phyloP scores from a whole-genome alignment of 2,113 vertebrate species.

The Natator depressus region DNA sequence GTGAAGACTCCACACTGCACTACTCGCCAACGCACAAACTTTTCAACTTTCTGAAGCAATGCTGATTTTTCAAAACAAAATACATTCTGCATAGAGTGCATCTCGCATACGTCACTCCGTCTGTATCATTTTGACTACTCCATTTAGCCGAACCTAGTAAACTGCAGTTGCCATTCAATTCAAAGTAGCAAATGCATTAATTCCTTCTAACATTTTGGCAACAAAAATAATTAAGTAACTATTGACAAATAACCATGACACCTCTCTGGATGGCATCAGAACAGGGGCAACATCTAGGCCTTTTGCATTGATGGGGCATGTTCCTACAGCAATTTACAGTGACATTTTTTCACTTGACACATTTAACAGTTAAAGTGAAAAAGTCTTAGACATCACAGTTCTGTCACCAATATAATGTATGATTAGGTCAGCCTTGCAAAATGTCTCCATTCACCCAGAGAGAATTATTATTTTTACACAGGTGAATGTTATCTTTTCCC shows the following conservation, averaged over 20 bases:
- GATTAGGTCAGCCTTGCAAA: fast-evolving
- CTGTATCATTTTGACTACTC: neutral
- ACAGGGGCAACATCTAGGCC: neutral
- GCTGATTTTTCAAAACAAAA: neutral
- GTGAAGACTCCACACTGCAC: neutral
- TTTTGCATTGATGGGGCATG: fast-evolving
- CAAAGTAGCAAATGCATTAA: neutral
- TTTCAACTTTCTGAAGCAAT: neutral
- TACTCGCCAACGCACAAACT: neutral
- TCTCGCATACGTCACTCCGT: neutral
- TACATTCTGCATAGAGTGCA: neutral
- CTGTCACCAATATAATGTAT: neutral
- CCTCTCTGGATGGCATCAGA: neutral
- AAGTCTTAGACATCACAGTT: neutral
- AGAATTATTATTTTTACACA: neutral
- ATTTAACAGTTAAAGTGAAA: neutral
- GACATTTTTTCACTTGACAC: neutral
- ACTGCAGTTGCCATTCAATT: neutral
- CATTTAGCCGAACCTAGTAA: neutral
- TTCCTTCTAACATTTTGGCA: neutral
- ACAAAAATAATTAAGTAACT: too few relatives aligned
- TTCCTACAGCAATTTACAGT: neutral
- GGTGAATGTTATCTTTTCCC: neutral
- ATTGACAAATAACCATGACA: neutral
- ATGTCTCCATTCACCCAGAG: neutral